Evolutionary conservation across 2,888 invertebrate species (phyloP).

Genomic region (Drosophila subquinaria): DNA sequence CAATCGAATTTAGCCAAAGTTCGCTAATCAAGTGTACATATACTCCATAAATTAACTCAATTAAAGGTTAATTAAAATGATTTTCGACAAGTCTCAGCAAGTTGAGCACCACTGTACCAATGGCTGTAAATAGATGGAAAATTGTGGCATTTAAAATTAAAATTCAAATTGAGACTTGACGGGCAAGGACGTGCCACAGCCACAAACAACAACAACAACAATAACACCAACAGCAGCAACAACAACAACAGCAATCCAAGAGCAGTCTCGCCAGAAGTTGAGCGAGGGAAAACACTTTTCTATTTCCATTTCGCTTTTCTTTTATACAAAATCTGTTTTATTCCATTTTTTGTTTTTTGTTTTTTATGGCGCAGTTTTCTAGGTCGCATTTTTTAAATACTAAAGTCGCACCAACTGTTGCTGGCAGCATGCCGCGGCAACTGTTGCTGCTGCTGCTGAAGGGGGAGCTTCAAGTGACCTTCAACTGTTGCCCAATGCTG

Average conservation of each 20-base stretch:
- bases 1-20: background rate
- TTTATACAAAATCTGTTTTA: constrained; percentile 39
- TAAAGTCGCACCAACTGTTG: constrained; percentile 63
- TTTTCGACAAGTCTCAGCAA: background rate
- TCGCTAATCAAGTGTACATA: constrained; percentile 1
- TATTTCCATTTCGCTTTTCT: constrained; percentile 80
- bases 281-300: constrained; percentile 52
- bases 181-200: constrained; percentile 75
- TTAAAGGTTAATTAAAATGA: constrained; percentile 24
- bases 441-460: constrained; percentile 53
- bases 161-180: constrained; percentile 81
- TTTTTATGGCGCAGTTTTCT: constrained; percentile 47
- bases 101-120: constrained; percentile 6
- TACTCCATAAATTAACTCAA: constrained; percentile 11
- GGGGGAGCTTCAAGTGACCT: constrained; percentile 66
- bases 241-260: constrained; percentile 28
- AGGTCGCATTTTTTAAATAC: constrained; percentile 53
- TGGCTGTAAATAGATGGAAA: constrained; percentile 72
- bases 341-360: background rate
- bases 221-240: background rate
- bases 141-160: constrained; percentile 81
- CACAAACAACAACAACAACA: constrained; percentile 30
- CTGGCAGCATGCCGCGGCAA: constrained; percentile 46
- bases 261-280: constrained; percentile 1
- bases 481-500: constrained; percentile 42